Evolutionary conservation across 2,888 invertebrate genomes (phyloP).

Genomic region (Selenia dentaria): DNA sequence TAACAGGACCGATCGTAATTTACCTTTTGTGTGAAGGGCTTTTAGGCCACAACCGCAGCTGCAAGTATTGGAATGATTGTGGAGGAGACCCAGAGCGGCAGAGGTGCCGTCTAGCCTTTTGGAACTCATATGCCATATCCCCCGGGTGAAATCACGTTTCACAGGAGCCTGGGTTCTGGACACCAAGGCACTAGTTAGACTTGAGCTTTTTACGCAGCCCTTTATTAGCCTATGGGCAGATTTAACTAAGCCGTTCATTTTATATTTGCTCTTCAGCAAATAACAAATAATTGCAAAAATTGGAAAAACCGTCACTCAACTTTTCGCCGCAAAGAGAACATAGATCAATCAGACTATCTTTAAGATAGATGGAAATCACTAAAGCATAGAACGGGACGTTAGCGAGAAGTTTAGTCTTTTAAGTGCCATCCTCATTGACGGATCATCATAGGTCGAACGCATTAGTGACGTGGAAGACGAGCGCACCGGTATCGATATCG

Average conservation of each 20-base stretch:
- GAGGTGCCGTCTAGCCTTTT: slow-evolving; percentile 63
- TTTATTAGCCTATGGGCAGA: slow-evolving; percentile 82
- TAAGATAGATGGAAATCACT: too few relatives aligned
- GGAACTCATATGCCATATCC: slow-evolving; percentile 89
- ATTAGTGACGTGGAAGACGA: too few relatives aligned
- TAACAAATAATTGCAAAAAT: slow-evolving; percentile 40
- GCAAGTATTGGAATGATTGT: slow-evolving; percentile 86
- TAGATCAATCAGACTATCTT: too few relatives aligned
- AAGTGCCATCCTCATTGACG: too few relatives aligned
- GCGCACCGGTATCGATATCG: too few relatives aligned
- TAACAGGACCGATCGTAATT: slow-evolving; percentile 1
- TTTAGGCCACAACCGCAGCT: slow-evolving; percentile 88
- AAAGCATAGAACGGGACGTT: too few relatives aligned
- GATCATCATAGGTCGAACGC: too few relatives aligned
- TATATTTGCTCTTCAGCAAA: slow-evolving; percentile 45
- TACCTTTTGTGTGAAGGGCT: slow-evolving; percentile 89
- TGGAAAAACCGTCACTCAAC: too few relatives aligned
- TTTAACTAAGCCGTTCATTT: slow-evolving; percentile 89
- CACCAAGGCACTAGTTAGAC: slow-evolving; percentile 62
- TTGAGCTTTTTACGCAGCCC: slow-evolving; percentile 63
- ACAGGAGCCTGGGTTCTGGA: slow-evolving; percentile 68
- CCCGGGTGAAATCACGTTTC: slow-evolving; percentile 88
- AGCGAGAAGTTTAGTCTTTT: too few relatives aligned
- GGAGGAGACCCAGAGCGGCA: slow-evolving; percentile 64
- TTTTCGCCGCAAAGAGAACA: too few relatives aligned